phyloP scores from a whole-genome alignment of 2,888 invertebrate genomes.

The Melolontha melolontha region DNA sequence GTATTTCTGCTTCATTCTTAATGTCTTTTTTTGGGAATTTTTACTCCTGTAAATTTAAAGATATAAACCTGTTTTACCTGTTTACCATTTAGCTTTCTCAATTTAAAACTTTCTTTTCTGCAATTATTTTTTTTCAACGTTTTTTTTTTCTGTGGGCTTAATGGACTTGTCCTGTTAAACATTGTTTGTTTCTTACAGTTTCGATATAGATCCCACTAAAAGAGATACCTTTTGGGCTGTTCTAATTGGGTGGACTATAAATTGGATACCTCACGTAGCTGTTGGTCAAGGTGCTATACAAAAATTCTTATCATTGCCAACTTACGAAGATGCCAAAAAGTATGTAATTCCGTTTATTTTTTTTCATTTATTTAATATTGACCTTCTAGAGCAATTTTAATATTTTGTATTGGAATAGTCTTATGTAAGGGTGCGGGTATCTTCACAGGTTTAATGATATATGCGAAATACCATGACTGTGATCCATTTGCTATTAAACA shows the following conservation, averaged over 20 bases:
- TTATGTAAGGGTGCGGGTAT: slow-evolving; percentile 63
- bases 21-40: too few relatives aligned
- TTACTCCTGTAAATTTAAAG: too few relatives aligned
- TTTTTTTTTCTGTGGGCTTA: too few relatives aligned
- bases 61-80: too few relatives aligned
- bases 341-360: slow-evolving; percentile 50
- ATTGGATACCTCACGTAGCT: slow-evolving; percentile 68
- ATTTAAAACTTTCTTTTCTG: too few relatives aligned
- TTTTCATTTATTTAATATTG: not conserved
- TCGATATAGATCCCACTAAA: slow-evolving; percentile 71
- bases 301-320: slow-evolving; percentile 72
- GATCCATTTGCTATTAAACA: slow-evolving; percentile 72
- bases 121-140: too few relatives aligned
- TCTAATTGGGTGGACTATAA: slow-evolving; percentile 68
- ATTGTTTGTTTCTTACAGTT: slow-evolving; percentile 61
- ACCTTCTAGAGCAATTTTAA: slow-evolving; percentile 24
- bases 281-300: slow-evolving; percentile 72
- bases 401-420: slow-evolving; percentile 35
- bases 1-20: too few relatives aligned
- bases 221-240: slow-evolving; percentile 74
- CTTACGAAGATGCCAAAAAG: slow-evolving; percentile 68
- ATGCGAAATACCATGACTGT: slow-evolving; percentile 73
- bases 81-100: too few relatives aligned
- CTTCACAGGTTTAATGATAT: slow-evolving; percentile 71
- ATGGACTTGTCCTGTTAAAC: too few relatives aligned